A percentile compares a stretch with the other conserved stretches of the same genome.
Evolutionary conservation across 2,888 invertebrate genomes (phyloP).

Genomic region (Diploptera punctata): DNA sequence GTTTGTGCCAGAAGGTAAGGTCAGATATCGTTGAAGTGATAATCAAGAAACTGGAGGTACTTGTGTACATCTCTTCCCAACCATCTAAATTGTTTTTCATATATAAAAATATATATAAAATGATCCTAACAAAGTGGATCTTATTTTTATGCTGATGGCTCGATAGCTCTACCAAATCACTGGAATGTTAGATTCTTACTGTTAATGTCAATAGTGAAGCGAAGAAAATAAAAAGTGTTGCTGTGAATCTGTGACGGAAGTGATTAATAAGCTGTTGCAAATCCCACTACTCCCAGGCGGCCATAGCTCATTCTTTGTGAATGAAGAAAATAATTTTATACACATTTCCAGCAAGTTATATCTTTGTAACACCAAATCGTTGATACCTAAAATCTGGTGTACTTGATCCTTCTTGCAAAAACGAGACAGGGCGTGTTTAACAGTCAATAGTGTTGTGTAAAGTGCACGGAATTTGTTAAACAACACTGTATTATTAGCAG

Average conservation of each 20-base stretch:
- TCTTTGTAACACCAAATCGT: neutral
- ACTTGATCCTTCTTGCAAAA: neutral
- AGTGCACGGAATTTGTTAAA: neutral
- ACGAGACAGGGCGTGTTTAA: neutral
- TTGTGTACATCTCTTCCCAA: neutral
- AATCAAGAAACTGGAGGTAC: neutral
- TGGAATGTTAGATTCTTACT: neutral
- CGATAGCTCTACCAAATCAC: neutral
- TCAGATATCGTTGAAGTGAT: conserved; percentile 4
- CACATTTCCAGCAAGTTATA: neutral
- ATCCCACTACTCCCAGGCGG: conserved; percentile 3
- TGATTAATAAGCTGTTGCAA: neutral
- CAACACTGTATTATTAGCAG: neutral
- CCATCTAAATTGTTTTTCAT: neutral
- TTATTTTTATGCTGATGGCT: neutral
- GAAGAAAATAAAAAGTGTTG: neutral
- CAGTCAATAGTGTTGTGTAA: neutral
- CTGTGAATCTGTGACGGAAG: neutral
- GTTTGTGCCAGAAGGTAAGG: conserved; percentile 21
- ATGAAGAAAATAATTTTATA: conserved; percentile 9
- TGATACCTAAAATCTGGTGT: neutral
- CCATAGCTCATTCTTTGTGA: neutral
- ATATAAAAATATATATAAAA: too few relatives aligned
- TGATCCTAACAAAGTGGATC: neutral
- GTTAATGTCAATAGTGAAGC: neutral